Percentiles rank a stretch among this genome's conserved stretches.
Evolutionary conservation across 1,140 invertebrate species (phyloP).

Genomic region (Drosophila ficusphila): DNA sequence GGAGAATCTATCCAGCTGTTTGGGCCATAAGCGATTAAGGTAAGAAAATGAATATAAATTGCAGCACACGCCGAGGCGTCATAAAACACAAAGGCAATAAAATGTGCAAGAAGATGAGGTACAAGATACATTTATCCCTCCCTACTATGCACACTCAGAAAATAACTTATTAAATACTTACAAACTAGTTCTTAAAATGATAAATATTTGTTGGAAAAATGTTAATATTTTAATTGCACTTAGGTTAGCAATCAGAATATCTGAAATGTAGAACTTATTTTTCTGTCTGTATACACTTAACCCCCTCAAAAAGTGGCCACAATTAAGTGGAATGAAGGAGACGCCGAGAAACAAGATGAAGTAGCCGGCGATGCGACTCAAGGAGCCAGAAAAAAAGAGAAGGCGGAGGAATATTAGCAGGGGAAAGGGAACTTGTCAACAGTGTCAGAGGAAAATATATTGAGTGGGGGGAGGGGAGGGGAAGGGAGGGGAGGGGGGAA

Average conservation of each 20-base stretch:
- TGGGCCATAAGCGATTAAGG: conserved; percentile 39
- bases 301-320: conserved; percentile 25
- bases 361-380: conserved; percentile 28
- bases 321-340: conserved; percentile 38
- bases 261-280: too few species aligned
- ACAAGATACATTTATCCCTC: neutral
- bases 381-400: conserved; percentile 13
- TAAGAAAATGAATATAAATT: conserved; percentile 65
- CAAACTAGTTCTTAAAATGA: too few species aligned
- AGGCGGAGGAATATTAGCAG: neutral
- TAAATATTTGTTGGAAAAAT: too few species aligned
- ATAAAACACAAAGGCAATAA: conserved; percentile 65
- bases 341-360: conserved; percentile 23
- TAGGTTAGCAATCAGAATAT: too few species aligned
- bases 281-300: neutral
- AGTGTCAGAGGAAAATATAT: conserved; percentile 9
- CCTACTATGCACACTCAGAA: neutral
- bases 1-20: conserved; percentile 24
- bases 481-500: conserved; percentile 8
- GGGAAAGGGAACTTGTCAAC: conserved; percentile 27
- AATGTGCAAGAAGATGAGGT: conserved; percentile 27
- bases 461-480: conserved; percentile 2
- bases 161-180: neutral
- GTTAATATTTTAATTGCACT: neutral
- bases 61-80: conserved; percentile 61